A percentile compares a stretch with the other conserved stretches of the same genome.
Conservation (phyloP, 1,140 invertebrate genomes). For the Pseudachorutes palmiensis region DNA sequence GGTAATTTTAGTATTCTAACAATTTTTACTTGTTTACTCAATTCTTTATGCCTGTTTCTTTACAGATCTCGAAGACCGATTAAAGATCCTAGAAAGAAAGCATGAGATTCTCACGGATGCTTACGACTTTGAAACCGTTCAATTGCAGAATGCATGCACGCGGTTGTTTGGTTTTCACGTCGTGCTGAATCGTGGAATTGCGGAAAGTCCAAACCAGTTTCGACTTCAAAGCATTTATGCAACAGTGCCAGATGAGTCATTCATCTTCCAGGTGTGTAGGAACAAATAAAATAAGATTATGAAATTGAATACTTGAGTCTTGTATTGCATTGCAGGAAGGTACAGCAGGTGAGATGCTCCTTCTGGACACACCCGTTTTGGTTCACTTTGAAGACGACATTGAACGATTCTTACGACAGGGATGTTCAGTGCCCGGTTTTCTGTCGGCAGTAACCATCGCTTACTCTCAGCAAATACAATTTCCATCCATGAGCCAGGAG, state of each 20-base stretch:
- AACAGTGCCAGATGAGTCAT: constrained; percentile 19
- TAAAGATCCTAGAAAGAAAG: constrained; percentile 27
- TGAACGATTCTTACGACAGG: constrained; percentile 26
- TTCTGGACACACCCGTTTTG: constrained; percentile 33
- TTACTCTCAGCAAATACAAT: constrained; percentile 20
- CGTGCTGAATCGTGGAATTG: constrained; percentile 12
- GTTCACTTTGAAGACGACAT: constrained; percentile 34
- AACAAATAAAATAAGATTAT: neutral
- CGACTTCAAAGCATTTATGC: constrained; percentile 29
- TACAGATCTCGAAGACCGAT: constrained; percentile 28
- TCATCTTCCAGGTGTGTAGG: constrained; percentile 33
- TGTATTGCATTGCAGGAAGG: constrained; percentile 20
- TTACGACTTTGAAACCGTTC: constrained; percentile 35
- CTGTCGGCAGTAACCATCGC: constrained; percentile 30
- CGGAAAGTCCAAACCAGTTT: constrained; percentile 28
- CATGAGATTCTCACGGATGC: constrained; percentile 31
- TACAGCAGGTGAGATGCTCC: constrained; percentile 32
- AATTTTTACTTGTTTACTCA: neutral
- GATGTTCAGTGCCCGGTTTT: constrained; percentile 31
- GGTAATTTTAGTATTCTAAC: constrained; percentile 7
- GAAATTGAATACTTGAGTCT: neutral
- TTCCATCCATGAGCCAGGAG: constrained; percentile 1
- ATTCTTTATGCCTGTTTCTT: neutral
- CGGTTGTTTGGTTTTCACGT: constrained; percentile 34
- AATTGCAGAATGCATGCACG: constrained; percentile 22